phyloP scores from a whole-genome alignment of 2,888 invertebrate species.

The Campoplex capitator region DNA sequence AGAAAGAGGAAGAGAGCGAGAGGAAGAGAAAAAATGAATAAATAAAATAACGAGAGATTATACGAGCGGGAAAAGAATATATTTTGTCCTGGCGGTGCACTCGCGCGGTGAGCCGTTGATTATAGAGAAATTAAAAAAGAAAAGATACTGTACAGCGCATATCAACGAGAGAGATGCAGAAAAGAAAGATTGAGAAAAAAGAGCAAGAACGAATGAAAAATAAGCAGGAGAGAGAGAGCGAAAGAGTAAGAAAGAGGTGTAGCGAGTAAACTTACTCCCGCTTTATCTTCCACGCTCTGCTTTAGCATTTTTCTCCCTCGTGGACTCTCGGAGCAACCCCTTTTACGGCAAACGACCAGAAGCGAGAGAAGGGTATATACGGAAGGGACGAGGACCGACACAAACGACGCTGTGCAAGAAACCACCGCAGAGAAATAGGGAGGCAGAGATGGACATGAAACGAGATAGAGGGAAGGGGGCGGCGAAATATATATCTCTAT shows the following conservation, averaged over 20 bases:
- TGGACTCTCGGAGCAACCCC: slow-evolving; percentile 36
- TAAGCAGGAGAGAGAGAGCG: slow-evolving; percentile 4
- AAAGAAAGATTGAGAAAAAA: not conserved
- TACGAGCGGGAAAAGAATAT: slow-evolving; percentile 44
- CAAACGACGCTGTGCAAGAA: slow-evolving; percentile 42
- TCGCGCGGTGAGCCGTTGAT: slow-evolving; percentile 64
- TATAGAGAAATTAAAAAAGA: slow-evolving; percentile 65
- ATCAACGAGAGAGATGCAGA: slow-evolving; percentile 12
- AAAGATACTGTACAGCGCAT: slow-evolving; percentile 1
- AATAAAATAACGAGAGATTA: slow-evolving; percentile 58
- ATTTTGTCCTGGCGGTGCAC: slow-evolving; percentile 40
- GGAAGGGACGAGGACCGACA: slow-evolving; percentile 43
- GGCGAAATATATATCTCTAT: too few relatives aligned
- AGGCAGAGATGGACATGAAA: not conserved
- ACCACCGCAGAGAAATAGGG: slow-evolving; percentile 22
- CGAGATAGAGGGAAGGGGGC: not conserved
- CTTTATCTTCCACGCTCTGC: slow-evolving; percentile 11
- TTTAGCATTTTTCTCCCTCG: slow-evolving; percentile 37
- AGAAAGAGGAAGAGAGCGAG: slow-evolving; percentile 43
- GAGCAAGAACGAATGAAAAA: slow-evolving; percentile 11
- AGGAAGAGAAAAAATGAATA: slow-evolving; percentile 34
- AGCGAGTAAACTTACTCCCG: slow-evolving; percentile 14
- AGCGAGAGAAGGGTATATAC: slow-evolving; percentile 39
- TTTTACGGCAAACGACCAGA: slow-evolving; percentile 49
- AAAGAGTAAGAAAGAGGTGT: slow-evolving; percentile 1